Percentiles rank a stretch among this genome's conserved stretches.
Evolutionary conservation across 2,888 invertebrate species (phyloP).

Genomic region (Octonoba sinensis): DNA sequence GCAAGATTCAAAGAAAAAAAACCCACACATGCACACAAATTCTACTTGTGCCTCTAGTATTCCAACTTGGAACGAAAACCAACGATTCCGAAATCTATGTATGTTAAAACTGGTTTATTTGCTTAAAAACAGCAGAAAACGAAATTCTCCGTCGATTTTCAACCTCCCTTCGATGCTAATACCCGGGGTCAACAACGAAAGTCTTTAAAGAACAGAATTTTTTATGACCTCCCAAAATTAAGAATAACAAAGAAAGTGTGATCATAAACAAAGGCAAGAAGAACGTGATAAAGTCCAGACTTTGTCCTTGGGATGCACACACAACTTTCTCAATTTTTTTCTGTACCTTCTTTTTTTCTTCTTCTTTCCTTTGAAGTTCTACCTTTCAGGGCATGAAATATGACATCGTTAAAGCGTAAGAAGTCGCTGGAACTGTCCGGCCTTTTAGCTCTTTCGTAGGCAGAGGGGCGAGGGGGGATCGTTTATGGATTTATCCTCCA

Average conservation of each 20-base stretch:
- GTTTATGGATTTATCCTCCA: conserved; percentile 51
- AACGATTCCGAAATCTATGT: too few species aligned
- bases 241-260: conserved; percentile 20
- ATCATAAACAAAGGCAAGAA: conserved; percentile 31
- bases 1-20: too few species aligned
- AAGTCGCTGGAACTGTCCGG: conserved; percentile 33
- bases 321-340: conserved; percentile 6
- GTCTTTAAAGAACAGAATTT: conserved; percentile 7
- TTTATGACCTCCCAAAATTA: conserved; percentile 26
- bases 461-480: conserved; percentile 2
- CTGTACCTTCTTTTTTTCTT: conserved; percentile 15
- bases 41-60: too few species aligned
- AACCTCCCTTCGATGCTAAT: background rate
- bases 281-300: conserved; percentile 26
- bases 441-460: conserved; percentile 18
- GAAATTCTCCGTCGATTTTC: too few species aligned
- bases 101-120: too few species aligned
- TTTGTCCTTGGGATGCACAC: conserved; percentile 33
- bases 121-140: too few species aligned
- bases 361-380: conserved; percentile 15
- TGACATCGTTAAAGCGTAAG: conserved; percentile 52
- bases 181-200: background rate
- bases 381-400: conserved; percentile 54
- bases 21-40: too few species aligned
- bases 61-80: too few species aligned